Conservation (phyloP, 2,113 vertebrate species). For the Haplochromis vanheusdeni region DNA sequence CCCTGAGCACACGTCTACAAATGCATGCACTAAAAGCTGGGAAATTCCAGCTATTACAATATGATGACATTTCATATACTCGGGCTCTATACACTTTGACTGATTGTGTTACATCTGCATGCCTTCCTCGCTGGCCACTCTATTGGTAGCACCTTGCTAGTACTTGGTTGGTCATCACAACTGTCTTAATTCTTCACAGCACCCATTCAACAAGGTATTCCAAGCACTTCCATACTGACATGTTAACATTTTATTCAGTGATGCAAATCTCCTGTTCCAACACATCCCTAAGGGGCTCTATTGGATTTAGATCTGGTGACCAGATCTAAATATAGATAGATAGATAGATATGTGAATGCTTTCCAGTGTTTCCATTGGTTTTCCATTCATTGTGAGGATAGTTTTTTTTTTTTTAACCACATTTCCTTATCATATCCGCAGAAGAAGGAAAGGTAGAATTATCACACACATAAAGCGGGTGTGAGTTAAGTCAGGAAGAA, state of each 20-base stretch:
- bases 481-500: conserved; percentile 52
- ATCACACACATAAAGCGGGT: conserved; percentile 28
- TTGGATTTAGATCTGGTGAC: not conserved
- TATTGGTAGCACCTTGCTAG: not conserved
- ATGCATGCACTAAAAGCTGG: not conserved
- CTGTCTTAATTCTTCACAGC: not conserved
- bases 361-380: not conserved
- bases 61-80: not conserved
- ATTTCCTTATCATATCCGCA: conserved; percentile 10
- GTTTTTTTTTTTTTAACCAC: not conserved
- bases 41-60: not conserved
- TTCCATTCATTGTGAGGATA: not conserved
- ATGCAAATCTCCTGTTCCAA: not conserved
- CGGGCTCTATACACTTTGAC: not conserved
- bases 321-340: no score
- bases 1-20: not conserved
- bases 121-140: not conserved
- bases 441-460: conserved; percentile 34
- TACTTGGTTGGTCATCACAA: not conserved
- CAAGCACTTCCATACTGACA: not conserved
- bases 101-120: not conserved
- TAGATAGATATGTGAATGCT: not conserved
- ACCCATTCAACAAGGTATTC: not conserved
- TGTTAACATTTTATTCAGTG: not conserved
- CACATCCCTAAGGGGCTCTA: not conserved